Percentiles rank a stretch among this genome's conserved stretches.
Conservation (phyloP, 2,888 invertebrate genomes). For the Carcina quercana region DNA sequence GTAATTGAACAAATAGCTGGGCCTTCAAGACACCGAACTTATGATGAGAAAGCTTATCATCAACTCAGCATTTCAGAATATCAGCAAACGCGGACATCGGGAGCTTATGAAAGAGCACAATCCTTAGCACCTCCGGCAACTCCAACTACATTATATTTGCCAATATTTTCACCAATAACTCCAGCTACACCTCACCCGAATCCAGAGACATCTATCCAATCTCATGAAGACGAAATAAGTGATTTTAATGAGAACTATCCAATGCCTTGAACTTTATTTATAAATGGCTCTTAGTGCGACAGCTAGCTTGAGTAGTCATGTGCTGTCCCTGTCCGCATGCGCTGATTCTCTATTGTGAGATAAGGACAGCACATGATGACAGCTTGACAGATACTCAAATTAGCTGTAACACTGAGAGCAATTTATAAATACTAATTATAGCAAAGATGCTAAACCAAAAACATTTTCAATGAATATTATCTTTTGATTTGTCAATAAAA, state of each 20-base stretch:
- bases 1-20: slow-evolving; percentile 17
- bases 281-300: slow-evolving; percentile 16
- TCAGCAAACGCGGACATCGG: slow-evolving; percentile 16
- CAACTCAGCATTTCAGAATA: slow-evolving; percentile 17
- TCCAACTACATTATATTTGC: slow-evolving; percentile 11
- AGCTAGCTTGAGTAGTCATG: slow-evolving; percentile 17
- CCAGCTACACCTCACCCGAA: slow-evolving; percentile 16
- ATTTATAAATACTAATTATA: slow-evolving; percentile 14
- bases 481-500: slow-evolving; percentile 9
- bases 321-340: slow-evolving; percentile 18
- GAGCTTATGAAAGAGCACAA: slow-evolving; percentile 15
- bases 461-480: slow-evolving; percentile 13
- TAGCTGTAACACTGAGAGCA: slow-evolving; percentile 15
- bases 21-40: slow-evolving; percentile 14
- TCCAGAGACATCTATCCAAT: slow-evolving; percentile 17
- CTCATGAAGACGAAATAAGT: slow-evolving; percentile 17
- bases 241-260: slow-evolving; percentile 16
- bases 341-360: slow-evolving; percentile 15
- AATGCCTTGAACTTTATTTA: slow-evolving; percentile 17
- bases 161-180: slow-evolving; percentile 12
- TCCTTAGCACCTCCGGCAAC: slow-evolving; percentile 12
- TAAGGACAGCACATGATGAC: slow-evolving; percentile 15
- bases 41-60: slow-evolving; percentile 14
- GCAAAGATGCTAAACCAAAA: slow-evolving; percentile 13
- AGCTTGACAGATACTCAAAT: slow-evolving; percentile 16